Evolutionary conservation across 1,140 invertebrate species (phyloP), one percentile per base, ranked within the genome.

Genomic region (Drosophila tristis): DNA sequence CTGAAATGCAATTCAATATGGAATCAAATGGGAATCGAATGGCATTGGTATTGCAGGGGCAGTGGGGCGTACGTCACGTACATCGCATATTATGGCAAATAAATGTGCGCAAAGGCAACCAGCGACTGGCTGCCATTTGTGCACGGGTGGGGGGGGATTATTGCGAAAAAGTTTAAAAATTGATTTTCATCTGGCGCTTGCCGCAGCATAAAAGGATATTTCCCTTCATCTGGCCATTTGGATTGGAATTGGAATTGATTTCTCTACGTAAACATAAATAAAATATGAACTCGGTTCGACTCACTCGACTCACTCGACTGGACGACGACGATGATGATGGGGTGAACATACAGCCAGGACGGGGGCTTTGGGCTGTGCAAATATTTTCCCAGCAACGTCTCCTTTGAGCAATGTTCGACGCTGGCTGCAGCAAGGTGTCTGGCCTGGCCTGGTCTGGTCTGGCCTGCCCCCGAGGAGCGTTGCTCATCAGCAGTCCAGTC

Each of bases 181-280:
- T 84, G 84, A 89, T 89, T 89, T 89, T 89, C 76, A 89, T 84
- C 56, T 77, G 59, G 44, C 54, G 45, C 74, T 65, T 70, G 74
- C 43, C 43, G 80, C 72, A 77, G 64, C 62, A 82, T 77, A 87
- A 87, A 89, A 89, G 84, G 84, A 89, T 89, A 89, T 79, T 68
- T 74, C 79, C 48, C 61, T 75, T 55, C 20, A 35, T 31, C 45
- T 59, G 51, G 56, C 39, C 20, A 58, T 58, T 23, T 39, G 65
- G 72, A 48, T 71, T 76, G 66, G 74, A 77, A 77, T 84, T 71
- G 67, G 84, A 89, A 89, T 89, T 89, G 84, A 89, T 89, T 89
- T 87, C 76, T 84, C 58, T 55, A 84, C 65, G 84, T 89, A 89
- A 89, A 89, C 76, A 89, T 89, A 84, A 89, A 89, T 89, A 89